Base-by-base conservation (phyloP, 2,113 vertebrate species). In the Brachyhypopomus occidentalis region DNA sequence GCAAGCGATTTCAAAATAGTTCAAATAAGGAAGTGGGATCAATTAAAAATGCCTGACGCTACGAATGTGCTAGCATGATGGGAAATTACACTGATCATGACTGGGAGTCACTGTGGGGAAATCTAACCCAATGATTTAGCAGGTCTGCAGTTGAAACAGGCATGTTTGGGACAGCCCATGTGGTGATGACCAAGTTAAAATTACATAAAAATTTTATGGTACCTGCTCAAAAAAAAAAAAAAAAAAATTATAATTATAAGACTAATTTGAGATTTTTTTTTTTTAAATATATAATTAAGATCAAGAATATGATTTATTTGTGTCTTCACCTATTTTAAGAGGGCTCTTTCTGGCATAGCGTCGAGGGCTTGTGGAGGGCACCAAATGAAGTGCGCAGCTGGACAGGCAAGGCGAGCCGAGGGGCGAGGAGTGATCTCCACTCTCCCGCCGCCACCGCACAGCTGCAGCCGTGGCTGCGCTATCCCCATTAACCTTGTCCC, bases 401-500 rank as follows among this genome's bases (percentile, higher is more conserved):
- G 45, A 52, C 45, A 52, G 45, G 19, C 38, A 34, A 59, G 30
- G 20, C 20, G 2, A 4, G 73, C 60, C 11, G 5, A 30, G 7
- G 12, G 45, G 45, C 45, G 11, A 14, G 45, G 8, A 52, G 45
- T 8, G 1, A 8, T 60, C 30, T 75, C 60, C 22, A 5, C 2
- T 77, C 74, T 75, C 86, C 79, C 81, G 91, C 91, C 86, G 90
- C 90, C 86, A 86, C 81, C 41, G 36, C 70, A 45, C 56, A 85
- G 78, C 45, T 84, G 22, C 85, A 88, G 90, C 87, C 89, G 84
- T 34, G 73, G 74, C 82, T 86, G 84, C 72, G 72, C 64, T 88
- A 83, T 84, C 83, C 69, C 75, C 83, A 78, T 86, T 90, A 85
- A 92, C 91, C 90, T 91, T 91, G 89, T 91, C 90, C 88, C 84